phyloP scores from a whole-genome alignment of 2,888 invertebrate genomes.

The Drosophila neotestacea region DNA sequence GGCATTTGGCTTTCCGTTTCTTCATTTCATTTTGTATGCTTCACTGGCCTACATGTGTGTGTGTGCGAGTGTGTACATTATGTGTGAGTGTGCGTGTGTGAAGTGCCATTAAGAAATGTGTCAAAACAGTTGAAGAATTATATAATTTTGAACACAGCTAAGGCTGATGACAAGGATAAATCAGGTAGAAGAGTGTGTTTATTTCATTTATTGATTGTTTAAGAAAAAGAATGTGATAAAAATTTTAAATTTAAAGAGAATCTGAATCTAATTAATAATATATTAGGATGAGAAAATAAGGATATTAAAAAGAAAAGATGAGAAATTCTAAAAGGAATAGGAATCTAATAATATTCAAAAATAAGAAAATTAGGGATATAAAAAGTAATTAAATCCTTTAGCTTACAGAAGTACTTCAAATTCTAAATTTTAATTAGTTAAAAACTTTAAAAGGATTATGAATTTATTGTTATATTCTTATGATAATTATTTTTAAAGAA shows the following conservation, averaged over 20 bases:
- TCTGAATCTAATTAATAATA: no score
- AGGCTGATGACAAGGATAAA: not conserved
- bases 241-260: not conserved
- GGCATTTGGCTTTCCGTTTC: conserved; percentile 48
- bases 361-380: no score
- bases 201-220: not conserved
- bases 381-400: no score
- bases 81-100: conserved; percentile 44
- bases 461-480: not conserved
- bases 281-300: no score
- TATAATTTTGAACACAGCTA: conserved; percentile 53
- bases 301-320: no score
- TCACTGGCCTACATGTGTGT: conserved; percentile 9
- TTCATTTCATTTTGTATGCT: conserved; percentile 26
- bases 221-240: not conserved
- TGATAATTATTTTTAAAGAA: not conserved
- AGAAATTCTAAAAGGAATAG: no score
- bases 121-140: conserved; percentile 79
- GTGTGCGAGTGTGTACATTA: conserved; percentile 1
- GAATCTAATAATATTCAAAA: no score
- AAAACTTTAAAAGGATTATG: not conserved
- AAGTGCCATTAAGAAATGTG: conserved; percentile 78
- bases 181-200: conserved; percentile 27
- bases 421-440: not conserved
- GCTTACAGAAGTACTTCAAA: not conserved